phyloP scores from a whole-genome alignment of 2,113 vertebrate genomes.

The Megaceryle torquata region DNA sequence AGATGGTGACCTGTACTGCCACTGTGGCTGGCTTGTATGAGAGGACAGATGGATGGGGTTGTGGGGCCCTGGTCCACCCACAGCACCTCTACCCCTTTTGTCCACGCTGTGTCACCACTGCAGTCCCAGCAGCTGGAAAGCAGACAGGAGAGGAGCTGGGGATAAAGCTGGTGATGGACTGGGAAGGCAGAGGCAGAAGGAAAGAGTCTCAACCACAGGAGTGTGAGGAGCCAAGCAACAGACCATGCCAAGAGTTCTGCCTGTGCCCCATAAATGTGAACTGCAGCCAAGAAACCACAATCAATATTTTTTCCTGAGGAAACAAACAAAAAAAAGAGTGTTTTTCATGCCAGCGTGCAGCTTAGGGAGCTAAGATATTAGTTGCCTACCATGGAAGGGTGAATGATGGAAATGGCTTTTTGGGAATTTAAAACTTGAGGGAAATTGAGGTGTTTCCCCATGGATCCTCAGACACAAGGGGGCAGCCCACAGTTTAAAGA shows the following conservation, averaged over 20 bases:
- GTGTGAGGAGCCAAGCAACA: background rate
- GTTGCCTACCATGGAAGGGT: background rate
- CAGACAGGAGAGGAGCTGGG: background rate
- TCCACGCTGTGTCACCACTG: accelerated
- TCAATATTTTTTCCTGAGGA: background rate
- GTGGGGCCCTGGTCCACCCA: no score
- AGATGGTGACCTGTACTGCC: background rate
- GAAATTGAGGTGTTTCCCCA: background rate
- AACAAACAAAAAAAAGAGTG: background rate
- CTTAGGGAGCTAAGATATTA: background rate
- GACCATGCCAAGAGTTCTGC: background rate
- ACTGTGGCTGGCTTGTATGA: background rate
- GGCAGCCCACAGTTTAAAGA: background rate
- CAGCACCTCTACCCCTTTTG: background rate
- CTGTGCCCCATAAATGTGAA: accelerated
- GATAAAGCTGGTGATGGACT: background rate
- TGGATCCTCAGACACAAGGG: background rate
- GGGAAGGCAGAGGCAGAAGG: background rate
- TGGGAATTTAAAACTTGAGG: background rate
- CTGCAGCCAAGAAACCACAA: background rate
- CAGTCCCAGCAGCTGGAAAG: background rate
- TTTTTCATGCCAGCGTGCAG: background rate
- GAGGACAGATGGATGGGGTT: background rate
- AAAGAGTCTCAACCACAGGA: background rate
- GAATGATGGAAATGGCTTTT: background rate